phyloP scores from a whole-genome alignment of 30 jellyfish, hydroid and myxozoan genomes.

The Aurelia sp. region DNA sequence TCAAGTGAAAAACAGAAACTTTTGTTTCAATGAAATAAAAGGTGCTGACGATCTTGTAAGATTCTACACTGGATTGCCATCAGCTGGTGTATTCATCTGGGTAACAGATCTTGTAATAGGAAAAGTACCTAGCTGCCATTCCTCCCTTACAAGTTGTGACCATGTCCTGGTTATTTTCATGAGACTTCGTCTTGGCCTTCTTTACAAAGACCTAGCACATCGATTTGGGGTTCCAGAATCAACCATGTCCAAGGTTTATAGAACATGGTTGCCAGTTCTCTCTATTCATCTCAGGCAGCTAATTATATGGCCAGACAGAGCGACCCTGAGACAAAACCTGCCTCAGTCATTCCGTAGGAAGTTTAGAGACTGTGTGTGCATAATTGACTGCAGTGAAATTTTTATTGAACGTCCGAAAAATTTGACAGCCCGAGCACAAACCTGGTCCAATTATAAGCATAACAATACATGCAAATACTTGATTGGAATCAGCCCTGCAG shows the following conservation, averaged over 20 bases:
- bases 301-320: slow-evolving; percentile 58
- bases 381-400: slow-evolving; percentile 52
- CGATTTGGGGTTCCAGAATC: slow-evolving; percentile 25
- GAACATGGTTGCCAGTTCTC: slow-evolving; percentile 49
- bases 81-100: slow-evolving; percentile 20
- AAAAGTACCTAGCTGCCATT: neutral
- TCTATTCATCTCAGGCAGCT: slow-evolving; percentile 5
- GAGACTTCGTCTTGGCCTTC: slow-evolving; percentile 45
- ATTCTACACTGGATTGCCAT: slow-evolving; percentile 38
- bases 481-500: slow-evolving; percentile 46
- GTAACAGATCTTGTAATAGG: slow-evolving; percentile 4
- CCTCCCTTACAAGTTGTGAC: slow-evolving; percentile 19
- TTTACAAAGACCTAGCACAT: slow-evolving; percentile 32
- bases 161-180: slow-evolving; percentile 34
- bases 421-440: slow-evolving; percentile 42
- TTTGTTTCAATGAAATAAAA: slow-evolving; percentile 33
- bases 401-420: slow-evolving; percentile 50
- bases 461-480: slow-evolving; percentile 30
- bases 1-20: slow-evolving; percentile 1
- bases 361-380: slow-evolving; percentile 30
- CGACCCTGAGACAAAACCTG: slow-evolving; percentile 19
- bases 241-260: slow-evolving; percentile 35
- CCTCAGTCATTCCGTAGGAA: slow-evolving; percentile 31
- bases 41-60: slow-evolving; percentile 17
- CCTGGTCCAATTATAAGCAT: slow-evolving; percentile 47